A percentile compares a stretch with the other conserved stretches of the same genome.
phyloP scores from a whole-genome alignment of 1,140 invertebrate genomes.

The Microplitis mediator region DNA sequence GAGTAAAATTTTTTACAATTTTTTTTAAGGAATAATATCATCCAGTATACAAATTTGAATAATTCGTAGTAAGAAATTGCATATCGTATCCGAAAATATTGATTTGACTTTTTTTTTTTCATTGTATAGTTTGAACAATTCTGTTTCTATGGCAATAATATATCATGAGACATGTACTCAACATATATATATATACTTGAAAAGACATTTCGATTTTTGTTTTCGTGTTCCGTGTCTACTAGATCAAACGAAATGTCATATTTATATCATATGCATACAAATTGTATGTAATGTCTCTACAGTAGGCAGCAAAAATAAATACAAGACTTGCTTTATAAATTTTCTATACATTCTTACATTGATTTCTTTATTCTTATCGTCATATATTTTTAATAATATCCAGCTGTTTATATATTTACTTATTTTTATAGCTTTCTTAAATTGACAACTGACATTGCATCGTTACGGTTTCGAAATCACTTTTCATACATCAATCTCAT shows the following conservation, averaged over 20 bases:
- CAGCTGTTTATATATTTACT: neutral
- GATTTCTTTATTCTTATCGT: neutral
- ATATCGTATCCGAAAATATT: slow-evolving; percentile 25
- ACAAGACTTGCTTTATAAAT: neutral
- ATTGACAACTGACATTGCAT: neutral
- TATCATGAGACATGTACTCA: neutral
- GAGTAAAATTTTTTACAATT: neutral
- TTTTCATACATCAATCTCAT: neutral
- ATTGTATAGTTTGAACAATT: neutral
- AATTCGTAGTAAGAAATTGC: slow-evolving; percentile 20
- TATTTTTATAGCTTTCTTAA: neutral
- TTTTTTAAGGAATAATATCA: neutral
- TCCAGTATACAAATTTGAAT: slow-evolving; percentile 14
- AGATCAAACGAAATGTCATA: too few species aligned
- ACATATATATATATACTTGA: neutral
- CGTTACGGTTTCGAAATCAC: neutral
- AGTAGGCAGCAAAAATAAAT: neutral
- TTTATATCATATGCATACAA: too few species aligned
- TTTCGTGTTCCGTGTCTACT: too few species aligned
- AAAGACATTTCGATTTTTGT: too few species aligned
- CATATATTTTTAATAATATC: neutral
- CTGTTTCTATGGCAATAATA: neutral
- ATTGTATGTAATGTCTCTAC: too few species aligned
- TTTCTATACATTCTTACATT: neutral
- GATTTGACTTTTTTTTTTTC: slow-evolving; percentile 7